Conservation (phyloP, 2,113 vertebrate species). For the Girardinichthys multiradiatus region DNA sequence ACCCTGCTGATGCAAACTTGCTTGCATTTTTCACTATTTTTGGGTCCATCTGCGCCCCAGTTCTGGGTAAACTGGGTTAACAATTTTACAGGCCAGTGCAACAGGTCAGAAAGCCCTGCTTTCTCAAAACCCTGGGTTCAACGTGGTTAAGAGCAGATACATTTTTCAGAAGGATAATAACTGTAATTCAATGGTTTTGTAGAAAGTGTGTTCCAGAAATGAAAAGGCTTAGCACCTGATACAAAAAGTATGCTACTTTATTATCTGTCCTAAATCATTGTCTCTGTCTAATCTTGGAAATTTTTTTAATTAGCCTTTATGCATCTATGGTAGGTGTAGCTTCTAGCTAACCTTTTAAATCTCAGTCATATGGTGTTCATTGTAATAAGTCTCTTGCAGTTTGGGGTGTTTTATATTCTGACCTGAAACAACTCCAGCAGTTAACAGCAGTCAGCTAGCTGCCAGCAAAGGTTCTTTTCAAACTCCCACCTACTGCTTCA, state of each 20-base stretch:
- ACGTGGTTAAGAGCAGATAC: background rate
- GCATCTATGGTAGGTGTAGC: constrained; percentile 10
- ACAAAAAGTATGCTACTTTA: background rate
- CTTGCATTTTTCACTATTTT: background rate
- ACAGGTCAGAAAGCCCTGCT: background rate
- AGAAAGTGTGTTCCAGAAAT: background rate
- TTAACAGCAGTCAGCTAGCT: constrained; percentile 1
- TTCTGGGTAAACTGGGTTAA: background rate
- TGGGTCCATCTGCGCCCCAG: background rate
- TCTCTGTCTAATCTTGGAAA: constrained; percentile 4
- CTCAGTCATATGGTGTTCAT: background rate
- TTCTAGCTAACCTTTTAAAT: constrained; percentile 15
- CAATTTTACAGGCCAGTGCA: background rate
- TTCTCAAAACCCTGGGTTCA: background rate
- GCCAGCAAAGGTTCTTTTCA: constrained; percentile 24
- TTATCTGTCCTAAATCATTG: background rate
- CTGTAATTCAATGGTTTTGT: background rate
- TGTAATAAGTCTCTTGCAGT: constrained; percentile 21
- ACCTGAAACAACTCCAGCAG: constrained; percentile 23
- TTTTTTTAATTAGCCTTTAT: constrained; percentile 3
- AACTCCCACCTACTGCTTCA: background rate
- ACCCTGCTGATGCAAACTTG: background rate
- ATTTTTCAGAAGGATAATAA: background rate
- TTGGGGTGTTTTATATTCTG: constrained; percentile 15
- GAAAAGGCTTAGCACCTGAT: background rate